These are phyloP conservation scores for Monopis laevigella DNA, from an alignment of 2,888 invertebrate species.

Conservation along the genomic window DNA sequence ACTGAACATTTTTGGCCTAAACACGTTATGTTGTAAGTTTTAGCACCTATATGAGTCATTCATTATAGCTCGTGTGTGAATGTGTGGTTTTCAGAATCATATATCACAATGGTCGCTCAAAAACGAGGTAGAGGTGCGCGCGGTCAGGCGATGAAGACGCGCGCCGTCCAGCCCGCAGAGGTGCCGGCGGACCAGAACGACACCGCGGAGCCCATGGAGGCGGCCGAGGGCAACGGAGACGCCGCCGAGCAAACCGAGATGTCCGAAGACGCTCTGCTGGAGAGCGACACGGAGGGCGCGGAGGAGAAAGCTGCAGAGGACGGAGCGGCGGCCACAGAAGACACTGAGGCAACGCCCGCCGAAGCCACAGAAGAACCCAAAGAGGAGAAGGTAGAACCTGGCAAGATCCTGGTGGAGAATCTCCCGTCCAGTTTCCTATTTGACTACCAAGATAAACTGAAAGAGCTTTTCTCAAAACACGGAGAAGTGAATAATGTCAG, in stretches of 20 bases:
- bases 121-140: conserved; percentile 58
- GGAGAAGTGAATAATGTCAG: conserved; percentile 51
- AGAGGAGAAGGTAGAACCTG: conserved; percentile 52
- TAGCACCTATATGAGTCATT: not conserved
- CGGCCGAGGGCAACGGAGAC: conserved; percentile 41
- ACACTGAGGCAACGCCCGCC: conserved; percentile 27
- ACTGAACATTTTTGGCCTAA: too few relatives aligned
- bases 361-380: conserved; percentile 16
- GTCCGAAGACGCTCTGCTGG: conserved; percentile 23
- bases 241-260: conserved; percentile 33
- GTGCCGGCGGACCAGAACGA: conserved; percentile 14
- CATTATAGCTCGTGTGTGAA: not conserved
- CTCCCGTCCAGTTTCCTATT: conserved; percentile 55
- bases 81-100: not conserved
- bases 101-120: conserved; percentile 44
- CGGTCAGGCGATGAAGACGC: conserved; percentile 44
- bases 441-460: conserved; percentile 60
- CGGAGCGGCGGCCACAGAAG: conserved; percentile 31
- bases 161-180: conserved; percentile 35
- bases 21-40: too few relatives aligned
- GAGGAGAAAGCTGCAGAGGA: conserved; percentile 28
- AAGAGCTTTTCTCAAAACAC: conserved; percentile 56
- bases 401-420: conserved; percentile 59
- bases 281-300: conserved; percentile 23
- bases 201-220: conserved; percentile 2